Percentiles rank a stretch among this genome's conserved stretches.
phyloP scores from a whole-genome alignment of 2,888 invertebrate species.

The Caradrina kadenii region DNA sequence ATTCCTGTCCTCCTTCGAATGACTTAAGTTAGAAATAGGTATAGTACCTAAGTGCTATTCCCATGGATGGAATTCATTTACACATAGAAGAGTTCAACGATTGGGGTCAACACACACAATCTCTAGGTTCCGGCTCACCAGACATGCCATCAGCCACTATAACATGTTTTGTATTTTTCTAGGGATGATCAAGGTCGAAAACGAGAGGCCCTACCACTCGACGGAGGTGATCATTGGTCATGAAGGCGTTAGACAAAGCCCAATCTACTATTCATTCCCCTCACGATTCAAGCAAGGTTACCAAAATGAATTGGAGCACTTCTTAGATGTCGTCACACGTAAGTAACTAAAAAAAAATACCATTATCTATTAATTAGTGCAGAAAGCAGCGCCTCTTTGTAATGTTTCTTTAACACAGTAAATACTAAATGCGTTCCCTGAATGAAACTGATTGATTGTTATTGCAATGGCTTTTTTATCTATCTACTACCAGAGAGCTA shows the following conservation, averaged over 20 bases:
- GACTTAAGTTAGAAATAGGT: too few relatives aligned
- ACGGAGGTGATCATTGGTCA: slow-evolving; percentile 81
- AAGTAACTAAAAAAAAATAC: slow-evolving; percentile 54
- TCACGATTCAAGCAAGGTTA: slow-evolving; percentile 90
- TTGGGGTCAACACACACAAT: neutral
- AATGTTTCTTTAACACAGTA: neutral
- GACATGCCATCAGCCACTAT: neutral
- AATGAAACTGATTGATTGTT: neutral
- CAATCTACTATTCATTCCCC: slow-evolving; percentile 91
- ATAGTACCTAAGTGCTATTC: too few relatives aligned
- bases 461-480: too few relatives aligned
- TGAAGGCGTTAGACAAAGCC: slow-evolving; percentile 81
- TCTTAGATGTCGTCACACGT: slow-evolving; percentile 90
- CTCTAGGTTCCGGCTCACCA: neutral
- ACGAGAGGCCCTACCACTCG: slow-evolving; percentile 88
- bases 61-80: too few relatives aligned
- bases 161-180: slow-evolving; percentile 29
- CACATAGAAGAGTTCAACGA: too few relatives aligned
- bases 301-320: slow-evolving; percentile 90
- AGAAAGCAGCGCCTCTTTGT: neutral
- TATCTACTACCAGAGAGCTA: too few relatives aligned
- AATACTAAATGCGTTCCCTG: neutral
- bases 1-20: too few relatives aligned
- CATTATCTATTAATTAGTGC: neutral
- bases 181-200: slow-evolving; percentile 88